Evolutionary conservation across 2,797 vertebrate genomes (phyloP), one percentile per base, ranked within the genome.

Genomic region (Balearica regulorum): DNA sequence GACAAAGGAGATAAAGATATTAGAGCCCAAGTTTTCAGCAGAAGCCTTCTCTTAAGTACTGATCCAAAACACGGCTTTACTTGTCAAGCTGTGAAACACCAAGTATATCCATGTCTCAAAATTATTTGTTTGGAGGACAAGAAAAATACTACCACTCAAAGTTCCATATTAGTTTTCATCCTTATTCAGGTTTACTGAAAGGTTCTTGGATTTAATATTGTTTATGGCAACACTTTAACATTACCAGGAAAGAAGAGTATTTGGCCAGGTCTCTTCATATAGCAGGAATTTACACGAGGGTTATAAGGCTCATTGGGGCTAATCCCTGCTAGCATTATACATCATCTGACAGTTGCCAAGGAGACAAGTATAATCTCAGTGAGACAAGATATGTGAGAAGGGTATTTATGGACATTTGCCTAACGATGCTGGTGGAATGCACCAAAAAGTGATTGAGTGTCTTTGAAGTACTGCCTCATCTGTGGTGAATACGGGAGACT

Each of bases 281-380:
- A 95, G 91, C 66, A 26, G n/a, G 96, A 93, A 93, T 92, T 93
- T 96, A 71, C 75, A 60, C 3, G 2, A 87, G 80, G 94, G 83
- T 94, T 96, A 91, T 89, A 88, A 97, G 92, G 91, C 86, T 96
- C 93, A 84, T 1, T 76, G 76, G 86, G 92, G 88, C 88, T 96
- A 97, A 97, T 96, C 91, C 94, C 94, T 82, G 60, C 85, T 75
- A 68, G 93, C 79, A 87, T 93, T 97, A 91, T 89, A 93, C 54
- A 70, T 97, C 97, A 94, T 96, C 92, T 95, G 94, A 94, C 94
- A 97, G 95, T 96, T 93, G 81, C 97, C 96, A 97, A 83, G 96
- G 96, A 96, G 94, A 92, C 92, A 53, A 72, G 68, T 80, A 94
- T 97, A 97, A 96, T 96, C 96, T 97, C 79, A 87, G 66, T 66